Conservation (phyloP, 1,140 invertebrate genomes). For the Megalonaias nervosa region DNA sequence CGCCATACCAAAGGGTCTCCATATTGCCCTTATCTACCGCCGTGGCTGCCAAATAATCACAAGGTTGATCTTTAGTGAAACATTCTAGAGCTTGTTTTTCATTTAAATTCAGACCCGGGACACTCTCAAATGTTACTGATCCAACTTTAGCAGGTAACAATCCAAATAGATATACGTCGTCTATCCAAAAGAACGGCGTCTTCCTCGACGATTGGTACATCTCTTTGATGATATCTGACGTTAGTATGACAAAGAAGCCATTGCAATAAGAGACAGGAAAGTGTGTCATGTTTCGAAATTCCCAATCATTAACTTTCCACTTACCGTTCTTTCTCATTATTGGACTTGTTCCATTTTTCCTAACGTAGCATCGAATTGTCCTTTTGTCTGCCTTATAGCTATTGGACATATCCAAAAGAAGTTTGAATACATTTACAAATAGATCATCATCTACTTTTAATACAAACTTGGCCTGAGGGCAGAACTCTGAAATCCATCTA, state of each 20-base stretch:
- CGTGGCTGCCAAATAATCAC: conserved; percentile 3
- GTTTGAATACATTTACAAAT: conserved; percentile 75
- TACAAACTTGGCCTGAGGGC: conserved; percentile 78
- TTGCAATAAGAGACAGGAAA: conserved; percentile 67
- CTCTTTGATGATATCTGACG: conserved; percentile 63
- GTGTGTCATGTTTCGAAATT: conserved; percentile 56
- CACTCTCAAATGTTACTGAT: conserved; percentile 31
- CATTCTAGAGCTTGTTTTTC: conserved; percentile 33
- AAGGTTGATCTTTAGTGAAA: conserved; percentile 24
- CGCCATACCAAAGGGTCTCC: conserved; percentile 18
- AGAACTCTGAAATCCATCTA: conserved; percentile 81
- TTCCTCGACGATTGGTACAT: conserved; percentile 61
- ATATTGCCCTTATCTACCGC: conserved; percentile 16
- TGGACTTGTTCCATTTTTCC: conserved; percentile 24
- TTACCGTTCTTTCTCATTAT: conserved; percentile 64
- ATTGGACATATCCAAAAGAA: conserved; percentile 48
- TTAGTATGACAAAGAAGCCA: conserved; percentile 68
- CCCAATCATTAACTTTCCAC: conserved; percentile 65
- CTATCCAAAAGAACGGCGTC: conserved; percentile 63
- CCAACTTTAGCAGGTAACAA: conserved; percentile 38
- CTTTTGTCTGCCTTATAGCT: conserved; percentile 13
- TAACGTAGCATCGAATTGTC: conserved; percentile 43
- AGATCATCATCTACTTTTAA: conserved; percentile 94
- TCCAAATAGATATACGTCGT: conserved; percentile 70
- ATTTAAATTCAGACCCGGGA: conserved; percentile 33